phyloP scores from a whole-genome alignment of 1,140 invertebrate species.

The Tribolium madens region DNA sequence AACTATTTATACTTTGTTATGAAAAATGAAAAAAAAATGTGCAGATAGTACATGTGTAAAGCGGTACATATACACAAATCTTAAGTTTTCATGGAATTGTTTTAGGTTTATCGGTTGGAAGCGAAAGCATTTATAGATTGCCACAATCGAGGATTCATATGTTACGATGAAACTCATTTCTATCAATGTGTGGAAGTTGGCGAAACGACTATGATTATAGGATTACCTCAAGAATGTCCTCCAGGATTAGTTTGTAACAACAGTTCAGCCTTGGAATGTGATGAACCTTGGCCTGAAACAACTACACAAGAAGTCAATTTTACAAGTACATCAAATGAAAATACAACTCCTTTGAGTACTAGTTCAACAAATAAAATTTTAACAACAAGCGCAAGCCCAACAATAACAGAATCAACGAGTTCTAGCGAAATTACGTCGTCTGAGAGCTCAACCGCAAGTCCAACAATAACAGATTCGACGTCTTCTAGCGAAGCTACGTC shows the following conservation, averaged over 20 bases:
- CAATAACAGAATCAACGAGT: too few species aligned
- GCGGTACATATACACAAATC: too few species aligned
- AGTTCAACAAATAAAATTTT: neutral
- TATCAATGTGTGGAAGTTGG: conserved; percentile 54
- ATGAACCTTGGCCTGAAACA: conserved; percentile 43
- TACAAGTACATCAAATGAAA: neutral
- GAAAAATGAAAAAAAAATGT: too few species aligned
- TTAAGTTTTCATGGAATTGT: too few species aligned
- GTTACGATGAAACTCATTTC: conserved; percentile 52
- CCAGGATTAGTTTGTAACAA: conserved; percentile 50
- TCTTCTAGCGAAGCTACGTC: too few species aligned
- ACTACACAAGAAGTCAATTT: conserved; percentile 40
- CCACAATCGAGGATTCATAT: conserved; percentile 50
- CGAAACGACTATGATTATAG: conserved; percentile 48
- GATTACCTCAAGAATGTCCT: conserved; percentile 50
- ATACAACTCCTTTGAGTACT: neutral
- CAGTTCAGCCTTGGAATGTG: conserved; percentile 49
- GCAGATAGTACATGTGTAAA: too few species aligned
- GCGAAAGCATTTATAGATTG: conserved; percentile 49
- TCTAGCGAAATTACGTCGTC: too few species aligned
- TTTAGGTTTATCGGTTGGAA: neutral
- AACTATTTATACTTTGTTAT: too few species aligned
- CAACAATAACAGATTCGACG: too few species aligned
- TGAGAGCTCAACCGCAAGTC: too few species aligned
- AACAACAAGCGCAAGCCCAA: neutral